Percentiles rank a stretch among this genome's conserved stretches.
These are phyloP conservation scores for Myotis myotis DNA, from an alignment of 2,797 vertebrate genomes.

Conservation along the genomic window DNA sequence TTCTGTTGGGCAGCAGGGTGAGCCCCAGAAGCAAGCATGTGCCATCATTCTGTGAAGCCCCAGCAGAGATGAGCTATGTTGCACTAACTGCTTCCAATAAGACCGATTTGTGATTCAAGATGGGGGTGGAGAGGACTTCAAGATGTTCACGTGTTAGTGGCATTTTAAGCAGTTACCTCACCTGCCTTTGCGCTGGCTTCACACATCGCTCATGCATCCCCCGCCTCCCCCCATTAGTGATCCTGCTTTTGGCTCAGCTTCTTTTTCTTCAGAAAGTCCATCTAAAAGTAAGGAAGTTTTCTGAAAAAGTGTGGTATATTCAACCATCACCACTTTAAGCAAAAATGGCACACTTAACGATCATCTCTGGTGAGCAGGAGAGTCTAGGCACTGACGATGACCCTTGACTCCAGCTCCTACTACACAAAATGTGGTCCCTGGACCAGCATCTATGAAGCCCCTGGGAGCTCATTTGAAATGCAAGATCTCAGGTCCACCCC, in stretches of 20 bases:
- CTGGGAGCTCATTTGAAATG: neutral
- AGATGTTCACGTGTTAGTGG: neutral
- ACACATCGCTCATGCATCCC: neutral
- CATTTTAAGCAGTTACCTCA: neutral
- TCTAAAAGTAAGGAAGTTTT: neutral
- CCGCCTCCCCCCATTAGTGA: neutral
- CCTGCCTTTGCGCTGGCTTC: neutral
- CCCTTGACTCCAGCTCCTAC: neutral
- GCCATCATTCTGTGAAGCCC: neutral
- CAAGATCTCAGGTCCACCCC: neutral
- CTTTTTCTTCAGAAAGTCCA: neutral
- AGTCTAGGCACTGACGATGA: neutral
- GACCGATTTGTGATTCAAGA: constrained; percentile 34
- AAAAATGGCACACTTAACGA: neutral
- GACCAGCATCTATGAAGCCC: neutral
- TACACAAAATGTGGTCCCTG: neutral
- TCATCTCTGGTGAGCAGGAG: neutral
- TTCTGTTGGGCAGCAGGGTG: constrained; percentile 45
- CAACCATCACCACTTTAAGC: neutral
- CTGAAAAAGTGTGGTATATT: neutral
- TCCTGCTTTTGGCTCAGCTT: neutral
- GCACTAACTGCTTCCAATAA: constrained; percentile 52
- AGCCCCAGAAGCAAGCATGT: neutral
- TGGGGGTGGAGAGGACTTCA: neutral
- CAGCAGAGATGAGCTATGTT: neutral